Evolutionary conservation across 2,797 vertebrate species (phyloP), one percentile per base, ranked within the genome.

Genomic region (Muscicapa striata): DNA sequence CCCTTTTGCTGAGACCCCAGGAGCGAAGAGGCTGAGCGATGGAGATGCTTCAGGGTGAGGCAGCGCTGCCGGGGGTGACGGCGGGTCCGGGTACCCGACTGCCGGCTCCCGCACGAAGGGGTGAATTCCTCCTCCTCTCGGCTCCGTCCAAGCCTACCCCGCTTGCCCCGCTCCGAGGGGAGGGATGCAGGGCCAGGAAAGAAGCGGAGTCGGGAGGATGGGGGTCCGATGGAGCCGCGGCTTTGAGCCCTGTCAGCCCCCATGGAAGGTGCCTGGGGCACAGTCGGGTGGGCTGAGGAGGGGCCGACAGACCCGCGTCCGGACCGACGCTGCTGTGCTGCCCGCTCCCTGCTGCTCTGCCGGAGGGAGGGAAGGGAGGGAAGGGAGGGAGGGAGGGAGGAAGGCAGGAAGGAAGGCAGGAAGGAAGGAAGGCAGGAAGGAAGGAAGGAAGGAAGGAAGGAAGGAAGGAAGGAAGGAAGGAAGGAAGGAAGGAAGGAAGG

Each of bases 11-110:
- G 38, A 46, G 21, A 11, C 45, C 45, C 45, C 45, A 46, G 21
- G 45, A 46, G 21, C 21, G 45, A 46, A 13, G 52, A 43, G 30
- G 4, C 34, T 5, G 40, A 59, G 69, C 0, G 8, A 4, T 4
- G 41, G 54, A 58, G 54, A 27, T 26, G 22, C 19, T 63, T 7
- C 15, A 10, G 48, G 11, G 11, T 9, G 20, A 38, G n/a, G n/a
- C 51, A 27, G 51, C 11, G 18, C 24, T 2, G 29, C 29, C 5
- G 6, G 11, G 22, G 11, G 5, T 2, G 2, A 49, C 6, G 3
- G 23, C 0, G 15, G 15, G 43, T 45, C n/a, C 16, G 14, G 19
- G 11, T 23, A 13, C 30, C 46, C 12, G 15, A 9, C 9, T 32
- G n/a, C n/a, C 5, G 23, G 20, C 34, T 32, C 43, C 29, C 9